Evolutionary conservation across 1,140 invertebrate species (phyloP).

Genomic region (Drosophila kohkoa): DNA sequence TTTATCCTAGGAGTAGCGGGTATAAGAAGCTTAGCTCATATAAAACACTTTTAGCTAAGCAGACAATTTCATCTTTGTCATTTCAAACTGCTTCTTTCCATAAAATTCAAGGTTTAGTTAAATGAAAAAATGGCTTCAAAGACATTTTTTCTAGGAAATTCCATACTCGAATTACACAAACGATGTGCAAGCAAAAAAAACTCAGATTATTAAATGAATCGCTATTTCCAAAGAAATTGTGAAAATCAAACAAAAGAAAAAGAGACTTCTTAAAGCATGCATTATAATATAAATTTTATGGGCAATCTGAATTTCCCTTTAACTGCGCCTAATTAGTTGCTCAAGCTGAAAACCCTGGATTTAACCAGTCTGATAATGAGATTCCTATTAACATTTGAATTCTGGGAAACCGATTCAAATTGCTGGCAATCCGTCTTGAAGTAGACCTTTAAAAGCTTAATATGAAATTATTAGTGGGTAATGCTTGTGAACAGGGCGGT

Average conservation of each 20-base stretch:
- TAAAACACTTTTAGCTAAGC: too few species aligned
- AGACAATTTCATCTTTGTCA: too few species aligned
- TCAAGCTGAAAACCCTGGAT: neutral
- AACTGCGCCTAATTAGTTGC: neutral
- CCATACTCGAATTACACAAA: neutral
- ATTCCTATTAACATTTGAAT: conserved; percentile 38
- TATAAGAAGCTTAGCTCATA: too few species aligned
- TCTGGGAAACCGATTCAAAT: conserved; percentile 23
- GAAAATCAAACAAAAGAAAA: neutral
- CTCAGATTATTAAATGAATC: neutral
- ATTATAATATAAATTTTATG: neutral
- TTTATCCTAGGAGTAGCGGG: too few species aligned
- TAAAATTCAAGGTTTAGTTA: neutral
- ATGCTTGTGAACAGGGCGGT: conserved; percentile 45
- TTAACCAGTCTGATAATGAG: conserved; percentile 4
- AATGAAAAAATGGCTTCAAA: neutral
- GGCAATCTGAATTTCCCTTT: neutral
- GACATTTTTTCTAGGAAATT: neutral
- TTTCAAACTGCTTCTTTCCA: too few species aligned
- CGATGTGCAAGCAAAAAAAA: neutral
- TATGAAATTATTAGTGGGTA: conserved; percentile 52
- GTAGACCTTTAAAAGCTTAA: conserved; percentile 31
- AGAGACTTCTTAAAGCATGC: too few species aligned
- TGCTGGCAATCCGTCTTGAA: conserved; percentile 3
- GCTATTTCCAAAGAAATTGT: neutral